Evolutionary conservation across 2,888 invertebrate species (phyloP), one percentile per base, ranked within the genome.

Genomic region (Panorpa germanica): DNA sequence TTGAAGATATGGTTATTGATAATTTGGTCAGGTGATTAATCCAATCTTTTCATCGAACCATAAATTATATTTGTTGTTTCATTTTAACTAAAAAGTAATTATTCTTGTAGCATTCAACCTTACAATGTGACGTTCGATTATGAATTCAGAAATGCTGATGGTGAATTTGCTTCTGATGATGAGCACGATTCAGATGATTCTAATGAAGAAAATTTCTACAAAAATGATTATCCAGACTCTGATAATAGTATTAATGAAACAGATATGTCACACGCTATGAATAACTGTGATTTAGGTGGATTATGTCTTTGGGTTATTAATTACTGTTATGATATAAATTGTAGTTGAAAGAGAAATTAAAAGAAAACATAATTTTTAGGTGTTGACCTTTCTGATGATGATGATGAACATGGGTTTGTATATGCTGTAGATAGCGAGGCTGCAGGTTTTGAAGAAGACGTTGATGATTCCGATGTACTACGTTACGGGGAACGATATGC

Each of bases 181-280:
- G 58, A 61, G n/a, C n/a, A n/a, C 33, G 69, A 70, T 41, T 63
- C 63, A 15, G 68, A 68, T 38, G 78, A 80, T 47, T 81, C 81
- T 0, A 81, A 82, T 55, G 71, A 72, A 37, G 81, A 82, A 49
- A 70, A 71, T 40, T 67, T 78, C 46, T 73, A 70, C 63, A 58
- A 65, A 35, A 81, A 82, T 44, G 80, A 81, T 30, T 82, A 82
- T 48, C 81, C 81, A 1, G 74, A 75, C 43, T 65, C 67, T 3
- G 48, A 53, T 18, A 50, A 64, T 42, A 70, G 68, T 29, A 52
- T 71, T 29, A 57, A 60, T 29, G 65, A 70, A 35, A 62, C 66
- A 5, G 70, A 71, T 38, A 69, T 77, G 53, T 49, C 64, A 20
- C 46, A 47, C 27, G 71, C 70, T 15, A 61, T 75, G 45, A 50